Percentiles rank a stretch among this genome's conserved stretches.
Conservation (phyloP, 2,113 vertebrate species). For the Leucopsar rothschildi region DNA sequence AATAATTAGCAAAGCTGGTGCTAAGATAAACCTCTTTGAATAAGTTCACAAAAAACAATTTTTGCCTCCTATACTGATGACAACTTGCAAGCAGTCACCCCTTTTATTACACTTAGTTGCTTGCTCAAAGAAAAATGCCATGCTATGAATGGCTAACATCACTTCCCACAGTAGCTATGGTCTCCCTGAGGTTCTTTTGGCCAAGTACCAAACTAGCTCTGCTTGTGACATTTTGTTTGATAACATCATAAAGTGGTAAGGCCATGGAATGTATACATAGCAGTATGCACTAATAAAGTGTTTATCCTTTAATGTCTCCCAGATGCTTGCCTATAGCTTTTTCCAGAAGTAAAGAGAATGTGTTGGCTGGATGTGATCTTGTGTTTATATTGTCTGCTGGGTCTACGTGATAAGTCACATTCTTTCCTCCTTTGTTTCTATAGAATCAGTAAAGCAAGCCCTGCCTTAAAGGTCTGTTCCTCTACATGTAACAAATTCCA, state of each 20-base stretch:
- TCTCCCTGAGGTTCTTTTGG: neutral
- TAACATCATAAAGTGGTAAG: slow-evolving; percentile 13
- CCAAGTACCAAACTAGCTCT: neutral
- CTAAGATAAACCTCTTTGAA: neutral
- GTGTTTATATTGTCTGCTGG: neutral
- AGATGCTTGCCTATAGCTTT: slow-evolving; percentile 15
- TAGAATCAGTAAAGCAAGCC: neutral
- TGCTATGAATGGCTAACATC: neutral
- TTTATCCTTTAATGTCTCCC: slow-evolving; percentile 27
- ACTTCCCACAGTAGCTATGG: neutral
- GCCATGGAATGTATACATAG: neutral
- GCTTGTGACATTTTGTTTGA: slow-evolving; percentile 39
- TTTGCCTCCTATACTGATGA: neutral
- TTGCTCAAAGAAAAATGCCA: neutral
- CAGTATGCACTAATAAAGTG: neutral
- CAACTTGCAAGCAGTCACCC: neutral
- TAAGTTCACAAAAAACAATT: neutral
- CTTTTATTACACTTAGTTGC: neutral
- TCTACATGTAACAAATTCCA: neutral
- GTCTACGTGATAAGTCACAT: neutral
- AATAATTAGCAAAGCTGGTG: neutral
- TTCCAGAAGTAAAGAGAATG: neutral
- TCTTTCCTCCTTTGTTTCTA: neutral
- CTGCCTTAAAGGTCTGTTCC: neutral
- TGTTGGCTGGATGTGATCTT: neutral